Evolutionary conservation across 1,140 invertebrate genomes (phyloP).

Genomic region (Drosophila prosaltans): DNA sequence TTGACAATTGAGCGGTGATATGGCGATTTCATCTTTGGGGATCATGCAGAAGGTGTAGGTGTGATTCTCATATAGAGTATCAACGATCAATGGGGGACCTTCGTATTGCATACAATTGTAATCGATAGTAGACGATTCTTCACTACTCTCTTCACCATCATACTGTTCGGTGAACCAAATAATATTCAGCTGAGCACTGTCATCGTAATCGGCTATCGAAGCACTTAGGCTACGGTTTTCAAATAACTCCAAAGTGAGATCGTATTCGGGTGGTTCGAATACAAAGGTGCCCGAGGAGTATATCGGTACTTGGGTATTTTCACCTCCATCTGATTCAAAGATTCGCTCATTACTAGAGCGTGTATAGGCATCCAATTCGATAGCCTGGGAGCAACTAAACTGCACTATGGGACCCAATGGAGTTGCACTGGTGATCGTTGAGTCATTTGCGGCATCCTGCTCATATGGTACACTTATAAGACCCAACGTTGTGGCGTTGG

Average conservation of each 20-base stretch:
- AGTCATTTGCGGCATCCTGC: background rate
- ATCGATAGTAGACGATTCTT: slow-evolving; percentile 16
- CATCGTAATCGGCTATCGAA: slow-evolving; percentile 32
- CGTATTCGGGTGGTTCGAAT: slow-evolving; percentile 53
- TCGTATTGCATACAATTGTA: slow-evolving; percentile 59
- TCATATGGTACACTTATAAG: background rate
- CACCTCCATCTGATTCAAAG: background rate
- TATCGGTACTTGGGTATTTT: background rate
- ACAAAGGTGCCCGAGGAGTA: slow-evolving; percentile 20
- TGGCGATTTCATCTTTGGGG: slow-evolving; percentile 15
- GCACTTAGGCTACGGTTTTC: slow-evolving; percentile 45
- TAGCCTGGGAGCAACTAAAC: slow-evolving; percentile 34
- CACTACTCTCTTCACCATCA: background rate
- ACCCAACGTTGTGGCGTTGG: background rate
- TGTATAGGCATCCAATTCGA: slow-evolving; percentile 12
- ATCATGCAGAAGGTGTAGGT: slow-evolving; percentile 70
- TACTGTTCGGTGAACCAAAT: slow-evolving; percentile 58
- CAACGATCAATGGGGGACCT: slow-evolving; percentile 31
- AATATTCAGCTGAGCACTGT: slow-evolving; percentile 37
- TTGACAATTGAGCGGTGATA: slow-evolving; percentile 59
- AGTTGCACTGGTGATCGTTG: background rate
- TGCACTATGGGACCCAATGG: slow-evolving; percentile 27
- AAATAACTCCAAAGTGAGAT: slow-evolving; percentile 45
- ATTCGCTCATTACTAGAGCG: background rate
- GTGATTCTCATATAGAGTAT: slow-evolving; percentile 35